phyloP scores from a whole-genome alignment of 35 echinoderm and acorn worm genomes.

The Holothuria glaberrima region DNA sequence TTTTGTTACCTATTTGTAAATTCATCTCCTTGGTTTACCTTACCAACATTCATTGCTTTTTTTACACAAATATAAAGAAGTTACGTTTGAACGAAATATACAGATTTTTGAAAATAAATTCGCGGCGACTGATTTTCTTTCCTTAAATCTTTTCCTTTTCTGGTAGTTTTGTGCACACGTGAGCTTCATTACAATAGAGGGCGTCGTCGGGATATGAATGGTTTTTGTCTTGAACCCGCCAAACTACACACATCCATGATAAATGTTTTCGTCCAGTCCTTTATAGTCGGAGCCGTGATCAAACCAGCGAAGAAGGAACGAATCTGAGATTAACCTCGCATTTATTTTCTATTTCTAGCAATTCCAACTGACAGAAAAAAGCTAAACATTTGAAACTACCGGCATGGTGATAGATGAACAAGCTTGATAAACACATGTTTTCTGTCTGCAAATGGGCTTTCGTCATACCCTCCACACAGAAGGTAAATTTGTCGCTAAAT shows the following conservation, averaged over 20 bases:
- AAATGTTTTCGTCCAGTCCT: neutral
- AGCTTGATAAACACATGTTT: constrained; percentile 49
- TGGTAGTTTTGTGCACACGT: too few relatives aligned
- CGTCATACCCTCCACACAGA: constrained; percentile 29
- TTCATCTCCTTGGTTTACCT: too few relatives aligned
- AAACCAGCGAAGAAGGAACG: neutral
- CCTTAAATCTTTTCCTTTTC: too few relatives aligned
- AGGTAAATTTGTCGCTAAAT: constrained; percentile 42
- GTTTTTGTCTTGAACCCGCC: neutral
- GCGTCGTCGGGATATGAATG: neutral
- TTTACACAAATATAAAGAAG: too few relatives aligned
- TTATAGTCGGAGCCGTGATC: neutral
- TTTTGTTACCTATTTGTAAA: too few relatives aligned
- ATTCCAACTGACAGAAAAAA: constrained; percentile 6
- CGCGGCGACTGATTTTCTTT: too few relatives aligned
- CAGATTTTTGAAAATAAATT: too few relatives aligned
- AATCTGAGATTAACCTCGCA: neutral
- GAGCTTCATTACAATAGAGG: too few relatives aligned
- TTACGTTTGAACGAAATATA: too few relatives aligned
- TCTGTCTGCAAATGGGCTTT: constrained; percentile 8
- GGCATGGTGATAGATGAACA: constrained; percentile 43
- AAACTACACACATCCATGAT: neutral
- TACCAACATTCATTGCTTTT: too few relatives aligned
- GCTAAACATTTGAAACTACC: neutral
- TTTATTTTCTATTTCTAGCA: neutral